phyloP scores from a whole-genome alignment of 2,113 vertebrate species.

The Peucedramus taeniatus region DNA sequence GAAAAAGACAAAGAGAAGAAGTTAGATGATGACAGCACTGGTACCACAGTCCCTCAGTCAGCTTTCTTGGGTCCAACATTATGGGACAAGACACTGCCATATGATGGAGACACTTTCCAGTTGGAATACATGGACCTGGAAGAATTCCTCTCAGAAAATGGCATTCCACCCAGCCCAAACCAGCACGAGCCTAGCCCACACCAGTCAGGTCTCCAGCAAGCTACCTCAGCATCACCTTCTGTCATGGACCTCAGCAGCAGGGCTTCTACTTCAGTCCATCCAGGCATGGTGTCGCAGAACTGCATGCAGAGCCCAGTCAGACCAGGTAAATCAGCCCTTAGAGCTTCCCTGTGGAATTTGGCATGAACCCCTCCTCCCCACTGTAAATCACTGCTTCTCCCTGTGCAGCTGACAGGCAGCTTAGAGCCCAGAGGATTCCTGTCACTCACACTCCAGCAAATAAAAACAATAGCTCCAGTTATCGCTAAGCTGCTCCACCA shows the following conservation, averaged over 20 bases:
- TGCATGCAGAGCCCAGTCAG: conserved; percentile 85
- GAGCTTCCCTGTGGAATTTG: not conserved
- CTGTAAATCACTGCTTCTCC: not conserved
- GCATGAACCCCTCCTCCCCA: not conserved
- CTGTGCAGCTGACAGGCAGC: not conserved
- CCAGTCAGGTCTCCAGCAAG: conserved; percentile 75
- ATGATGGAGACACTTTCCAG: conserved; percentile 95
- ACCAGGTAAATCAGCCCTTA: conserved; percentile 79
- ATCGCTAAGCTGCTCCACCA: not conserved
- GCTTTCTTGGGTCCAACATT: conserved; percentile 96
- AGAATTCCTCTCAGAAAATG: conserved; percentile 97
- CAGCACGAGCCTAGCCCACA: conserved; percentile 80
- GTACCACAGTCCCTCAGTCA: conserved; percentile 85
- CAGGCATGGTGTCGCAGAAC: conserved; percentile 81
- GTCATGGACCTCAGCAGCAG: conserved; percentile 93
- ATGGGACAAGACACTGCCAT: conserved; percentile 98
- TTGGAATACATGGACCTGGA: conserved; percentile 99
- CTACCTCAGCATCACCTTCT: conserved; percentile 78
- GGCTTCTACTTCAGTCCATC: conserved; percentile 83
- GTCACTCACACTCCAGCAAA: not conserved
- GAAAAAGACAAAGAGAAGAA: conserved; percentile 95
- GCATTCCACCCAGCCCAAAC: conserved; percentile 89
- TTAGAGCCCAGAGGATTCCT: not conserved
- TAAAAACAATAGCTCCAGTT: not conserved
- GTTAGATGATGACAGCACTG: conserved; percentile 86